These are phyloP conservation scores for Dasyurus viverrinus DNA, from an alignment of 2,113 vertebrate genomes.

Conservation along the genomic window DNA sequence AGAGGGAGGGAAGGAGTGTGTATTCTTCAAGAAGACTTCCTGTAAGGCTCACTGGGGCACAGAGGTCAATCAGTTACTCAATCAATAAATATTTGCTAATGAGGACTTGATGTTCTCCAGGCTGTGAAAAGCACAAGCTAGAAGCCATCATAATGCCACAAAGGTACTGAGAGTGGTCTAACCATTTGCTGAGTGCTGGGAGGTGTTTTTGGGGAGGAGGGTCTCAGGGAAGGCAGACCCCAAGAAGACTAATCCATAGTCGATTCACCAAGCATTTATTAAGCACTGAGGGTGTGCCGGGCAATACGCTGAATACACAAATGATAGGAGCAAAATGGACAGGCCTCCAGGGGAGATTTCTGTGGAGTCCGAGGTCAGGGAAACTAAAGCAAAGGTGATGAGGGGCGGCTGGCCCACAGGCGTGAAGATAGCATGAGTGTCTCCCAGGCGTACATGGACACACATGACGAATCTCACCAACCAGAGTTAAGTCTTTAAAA, in stretches of 20 bases:
- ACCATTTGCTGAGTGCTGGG: too few relatives aligned
- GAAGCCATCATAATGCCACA: too few relatives aligned
- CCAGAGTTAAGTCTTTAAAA: constrained; percentile 17
- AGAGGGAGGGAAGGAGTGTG: too few relatives aligned
- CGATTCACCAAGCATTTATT: not conserved
- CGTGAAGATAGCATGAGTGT: not conserved
- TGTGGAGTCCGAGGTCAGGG: not conserved
- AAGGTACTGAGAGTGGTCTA: not conserved
- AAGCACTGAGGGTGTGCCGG: not conserved
- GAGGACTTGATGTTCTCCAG: not conserved
- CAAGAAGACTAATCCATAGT: not conserved
- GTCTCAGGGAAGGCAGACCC: not conserved
- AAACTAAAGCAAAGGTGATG: not conserved
- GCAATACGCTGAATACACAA: not conserved
- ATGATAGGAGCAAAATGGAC: not conserved
- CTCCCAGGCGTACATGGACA: not conserved
- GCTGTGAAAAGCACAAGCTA: not conserved
- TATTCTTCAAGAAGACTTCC: too few relatives aligned
- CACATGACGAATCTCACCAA: not conserved
- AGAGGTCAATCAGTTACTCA: too few relatives aligned
- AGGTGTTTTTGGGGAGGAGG: too few relatives aligned
- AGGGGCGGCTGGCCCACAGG: not conserved
- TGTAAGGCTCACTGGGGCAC: too few relatives aligned
- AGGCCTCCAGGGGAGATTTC: not conserved
- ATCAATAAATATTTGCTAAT: not conserved